Base-by-base conservation (phyloP, 2,888 invertebrate genomes). In the Epicampocera succincta region DNA sequence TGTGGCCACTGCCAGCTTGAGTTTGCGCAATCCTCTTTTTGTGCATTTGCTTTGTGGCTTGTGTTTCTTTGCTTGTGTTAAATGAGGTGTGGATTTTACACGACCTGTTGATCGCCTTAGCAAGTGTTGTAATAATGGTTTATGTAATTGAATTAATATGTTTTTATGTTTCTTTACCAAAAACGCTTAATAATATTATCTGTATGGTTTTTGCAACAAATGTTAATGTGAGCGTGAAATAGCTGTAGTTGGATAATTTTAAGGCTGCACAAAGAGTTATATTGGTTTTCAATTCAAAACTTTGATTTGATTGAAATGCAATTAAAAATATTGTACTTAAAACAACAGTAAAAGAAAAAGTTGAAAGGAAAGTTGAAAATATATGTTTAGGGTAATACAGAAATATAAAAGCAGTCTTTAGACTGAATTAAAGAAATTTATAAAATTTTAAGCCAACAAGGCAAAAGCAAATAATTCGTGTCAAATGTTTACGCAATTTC, bases 31-130 rank as follows among this genome's bases (percentile, higher is more conserved):
- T 63, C 1, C 4, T 21, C 3, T n/a, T 25, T 25, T 33, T 63
- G 11, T 17, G 25, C 8, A 46, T 38, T 52, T 52, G n/a, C 42
- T 54, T 68, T 42, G 40, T 44, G 19, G 15, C 13, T 21, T 21
- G 2, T 42, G 60, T 54, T 60, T 19, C 17, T 54, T 12, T 40
- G 42, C 15, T 48, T 21, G 38, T 42, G 21, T 48, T 38, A 52
- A 54, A 38, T 46, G 15, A 54, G 61, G 46, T 42, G 54, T 40
- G 54, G 29, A 56, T 44, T 74, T 56, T 42, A 33, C 3, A 46
- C 42, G 50, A 66, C 52, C 33, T 40, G 40, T 52, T 66, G 52
- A 66, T 66, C 52, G 66, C 52, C 25, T 52, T 52, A 42, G n/a
- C 19, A 66, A 15, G 17, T 66, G 66, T 66, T 3, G 66, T 52